A percentile compares a stretch with the other conserved stretches of the same genome.
Conservation (phyloP, 2,113 vertebrate genomes). For the Numida meleagris region DNA sequence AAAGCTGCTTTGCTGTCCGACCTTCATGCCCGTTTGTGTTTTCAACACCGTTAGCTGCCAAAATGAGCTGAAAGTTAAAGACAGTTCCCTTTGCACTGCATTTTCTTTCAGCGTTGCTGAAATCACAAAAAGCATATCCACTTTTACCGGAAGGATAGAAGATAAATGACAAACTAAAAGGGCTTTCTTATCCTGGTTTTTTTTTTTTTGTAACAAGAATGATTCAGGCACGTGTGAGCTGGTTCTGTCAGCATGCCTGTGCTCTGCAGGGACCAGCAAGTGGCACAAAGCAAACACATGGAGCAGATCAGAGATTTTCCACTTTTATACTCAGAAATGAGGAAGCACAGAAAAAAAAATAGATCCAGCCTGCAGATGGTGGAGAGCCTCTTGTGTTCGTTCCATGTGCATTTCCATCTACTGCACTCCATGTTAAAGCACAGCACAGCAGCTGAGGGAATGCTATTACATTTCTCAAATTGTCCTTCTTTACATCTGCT, state of each 20-base stretch:
- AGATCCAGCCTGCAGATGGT: background rate
- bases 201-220: conserved; percentile 28
- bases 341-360: conserved; percentile 1
- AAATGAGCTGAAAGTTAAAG: conserved; percentile 39
- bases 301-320: conserved; percentile 57
- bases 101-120: conserved; percentile 29
- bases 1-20: background rate
- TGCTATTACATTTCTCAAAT: background rate
- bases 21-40: conserved; percentile 15
- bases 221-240: background rate
- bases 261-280: conserved; percentile 13
- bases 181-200: background rate
- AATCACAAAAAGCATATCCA: background rate
- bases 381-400: background rate
- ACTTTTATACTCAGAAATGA: conserved; percentile 41
- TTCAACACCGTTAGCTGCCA: background rate
- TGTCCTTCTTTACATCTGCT: background rate
- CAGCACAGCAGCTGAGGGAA: background rate
- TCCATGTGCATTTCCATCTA: background rate
- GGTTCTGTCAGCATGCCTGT: conserved; percentile 22
- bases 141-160: background rate
- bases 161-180: conserved; percentile 39
- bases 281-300: conserved; percentile 59
- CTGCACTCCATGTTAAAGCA: background rate
- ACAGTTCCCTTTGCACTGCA: conserved; percentile 42